Evolutionary conservation across 2,888 invertebrate species (phyloP), one percentile per base, ranked within the genome.

Genomic region (Coenonympha glycerion): DNA sequence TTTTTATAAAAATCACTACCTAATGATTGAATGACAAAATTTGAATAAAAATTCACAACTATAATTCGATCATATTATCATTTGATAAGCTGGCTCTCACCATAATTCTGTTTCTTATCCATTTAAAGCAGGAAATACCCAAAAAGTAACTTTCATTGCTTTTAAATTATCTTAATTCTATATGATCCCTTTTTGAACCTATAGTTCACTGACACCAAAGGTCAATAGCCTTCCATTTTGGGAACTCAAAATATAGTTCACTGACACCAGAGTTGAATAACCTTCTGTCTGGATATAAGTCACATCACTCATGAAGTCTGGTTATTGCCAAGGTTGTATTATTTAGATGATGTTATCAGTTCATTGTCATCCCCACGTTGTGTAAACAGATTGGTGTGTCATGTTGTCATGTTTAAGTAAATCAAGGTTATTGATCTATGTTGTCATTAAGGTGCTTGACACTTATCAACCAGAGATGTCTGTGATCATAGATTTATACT

Each of bases 251-350:
- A 26, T 40, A 52, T 55, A 63, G 78, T 69, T 71, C 70, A 71
- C 59, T 76, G 73, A 75, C 73, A 56, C 60, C 45, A 18, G 8
- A 57, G 69, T 68, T 73, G 69, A 73, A 61, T 63, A 21, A 21
- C 31, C 31, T 22, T 21, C 9, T 4, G 11, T 11, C 15, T 37
- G 13, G 31, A 44, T 22, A 22, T 44, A 22, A 13, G 24, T 3
- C 19, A 19, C 21, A 15, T 45, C 26, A 45, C 59, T 77, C 73
- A 74, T 62, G 52, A 47, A 31, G 33, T 54, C 65, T 60, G 55
- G 65, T 62, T 66, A 71, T 56, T 65, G 64, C 65, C 76, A 77
- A 79, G 76, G 78, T 65, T 68, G 59, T 57, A 62, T 65, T 65
- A 42, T 33, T 53, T 56, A 53, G 52, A 51, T 28, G 24, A 41